phyloP scores from a whole-genome alignment of 2,888 invertebrate species.

The Acanthoscelides obtectus region DNA sequence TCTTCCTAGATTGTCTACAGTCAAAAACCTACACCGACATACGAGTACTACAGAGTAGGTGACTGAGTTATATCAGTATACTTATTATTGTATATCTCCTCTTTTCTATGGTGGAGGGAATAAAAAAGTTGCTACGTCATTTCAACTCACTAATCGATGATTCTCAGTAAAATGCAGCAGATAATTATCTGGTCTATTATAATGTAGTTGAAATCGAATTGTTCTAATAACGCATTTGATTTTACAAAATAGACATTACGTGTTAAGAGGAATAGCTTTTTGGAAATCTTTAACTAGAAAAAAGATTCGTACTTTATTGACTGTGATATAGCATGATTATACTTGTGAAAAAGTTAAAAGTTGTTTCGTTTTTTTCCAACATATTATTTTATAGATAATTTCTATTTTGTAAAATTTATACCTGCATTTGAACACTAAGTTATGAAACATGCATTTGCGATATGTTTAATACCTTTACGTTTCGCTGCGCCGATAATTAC shows the following conservation, averaged over 20 bases:
- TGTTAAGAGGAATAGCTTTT: constrained; percentile 12
- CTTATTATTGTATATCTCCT: too few relatives aligned
- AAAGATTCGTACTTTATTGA: constrained; percentile 13
- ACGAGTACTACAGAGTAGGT: too few relatives aligned
- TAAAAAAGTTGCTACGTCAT: too few relatives aligned
- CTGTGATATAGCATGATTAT: constrained; percentile 18
- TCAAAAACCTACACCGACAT: too few relatives aligned
- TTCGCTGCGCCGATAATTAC: not conserved
- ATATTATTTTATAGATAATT: constrained; percentile 6
- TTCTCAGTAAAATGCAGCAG: too few relatives aligned
- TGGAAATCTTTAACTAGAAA: constrained; percentile 17
- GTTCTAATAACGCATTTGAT: not conserved
- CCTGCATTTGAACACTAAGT: not conserved
- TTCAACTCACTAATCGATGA: too few relatives aligned
- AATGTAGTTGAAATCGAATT: not conserved
- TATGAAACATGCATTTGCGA: not conserved
- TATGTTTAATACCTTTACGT: not conserved
- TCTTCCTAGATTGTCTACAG: too few relatives aligned
- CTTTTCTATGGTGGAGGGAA: too few relatives aligned
- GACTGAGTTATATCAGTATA: too few relatives aligned
- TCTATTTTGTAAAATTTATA: constrained; percentile 14
- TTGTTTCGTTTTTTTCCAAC: not conserved
- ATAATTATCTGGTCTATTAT: not conserved
- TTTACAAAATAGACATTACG: constrained; percentile 14
- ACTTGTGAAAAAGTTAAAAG: constrained; percentile 11